Base-by-base conservation (phyloP, 1,140 invertebrate species). In the Idris sp. region DNA sequence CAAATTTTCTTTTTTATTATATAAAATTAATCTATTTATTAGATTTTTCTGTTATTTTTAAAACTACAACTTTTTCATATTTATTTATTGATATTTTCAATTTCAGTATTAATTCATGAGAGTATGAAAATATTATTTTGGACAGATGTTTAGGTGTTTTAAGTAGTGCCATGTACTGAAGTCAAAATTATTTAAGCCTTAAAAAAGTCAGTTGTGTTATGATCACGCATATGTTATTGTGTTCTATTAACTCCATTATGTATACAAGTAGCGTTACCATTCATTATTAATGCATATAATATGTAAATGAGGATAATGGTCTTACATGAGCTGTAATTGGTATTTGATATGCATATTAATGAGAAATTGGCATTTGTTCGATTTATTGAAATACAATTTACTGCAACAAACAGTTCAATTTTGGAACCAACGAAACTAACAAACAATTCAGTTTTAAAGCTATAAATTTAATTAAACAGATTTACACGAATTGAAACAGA, bases 241-340 rank as follows among this genome's bases (percentile, higher is more conserved):
- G 13, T 40, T 61, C 22, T 28, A 22, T 22, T 28, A 4, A 46
- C 7, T 44, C 14, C 14, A 59, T 59, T 46, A 46, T 40, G 28
- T 61, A 40, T 30, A 48, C 33, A 30, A 38, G 28, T 61, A 28
- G 38, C 38, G 38, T 43, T 41, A 15, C 11, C 43, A 10, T 33
- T 38, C 48, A 44, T 64, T 64, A 48, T 22, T 51, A 43, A 64
- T 64, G 36, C 46, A 51, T 62, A 51, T 51, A 64, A 43, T 61
- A 64, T 64, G 46, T 8, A 46, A 46, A 46, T 54, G 16, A 41
- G 22, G 38, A 54, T 33, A 64, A 64, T 51, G 33, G 43, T 38
- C 33, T 38, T 61, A 46, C 22, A 59, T 26, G 30, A 59, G 9
- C 41, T 28, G 22, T 46, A 46, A 59, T 36, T n/a, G 11, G 40